Evolutionary conservation across 1,140 invertebrate genomes (phyloP).

Genomic region (Schlechtendalia chinensis): DNA sequence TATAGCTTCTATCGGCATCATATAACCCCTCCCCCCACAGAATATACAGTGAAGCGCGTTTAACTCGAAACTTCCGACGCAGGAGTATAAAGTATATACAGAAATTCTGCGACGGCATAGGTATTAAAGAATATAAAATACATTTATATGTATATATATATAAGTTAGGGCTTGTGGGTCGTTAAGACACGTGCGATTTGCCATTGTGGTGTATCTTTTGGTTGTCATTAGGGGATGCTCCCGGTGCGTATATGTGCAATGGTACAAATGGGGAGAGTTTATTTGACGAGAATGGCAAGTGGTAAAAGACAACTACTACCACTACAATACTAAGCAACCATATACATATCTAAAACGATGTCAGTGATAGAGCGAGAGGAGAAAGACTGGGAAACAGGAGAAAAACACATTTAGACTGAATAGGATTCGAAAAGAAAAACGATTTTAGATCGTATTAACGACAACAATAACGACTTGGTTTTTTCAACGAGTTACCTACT

Average conservation of each 20-base stretch:
- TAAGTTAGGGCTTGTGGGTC: neutral
- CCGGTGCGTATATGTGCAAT: neutral
- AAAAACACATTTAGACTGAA: slow-evolving; percentile 43
- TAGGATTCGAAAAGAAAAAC: slow-evolving; percentile 33
- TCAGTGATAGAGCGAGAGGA: neutral
- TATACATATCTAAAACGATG: slow-evolving; percentile 12
- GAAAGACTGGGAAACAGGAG: neutral
- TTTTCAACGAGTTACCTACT: slow-evolving; percentile 34
- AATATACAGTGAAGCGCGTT: neutral
- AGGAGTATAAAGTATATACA: neutral
- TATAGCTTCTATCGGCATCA: neutral
- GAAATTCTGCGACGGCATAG: neutral
- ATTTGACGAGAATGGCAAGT: neutral
- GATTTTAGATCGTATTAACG: slow-evolving; percentile 44
- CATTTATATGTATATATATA: neutral
- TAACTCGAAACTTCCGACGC: neutral
- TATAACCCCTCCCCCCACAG: neutral
- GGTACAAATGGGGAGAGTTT: neutral
- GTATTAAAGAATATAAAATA: no score
- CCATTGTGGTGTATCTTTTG: neutral
- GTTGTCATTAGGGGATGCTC: slow-evolving; percentile 2
- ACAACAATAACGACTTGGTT: slow-evolving; percentile 39
- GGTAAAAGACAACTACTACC: slow-evolving; percentile 22
- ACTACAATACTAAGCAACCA: neutral
- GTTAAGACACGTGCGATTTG: slow-evolving; percentile 2